phyloP scores from a whole-genome alignment of 2,888 invertebrate genomes.

The Aphodius sticticus region DNA sequence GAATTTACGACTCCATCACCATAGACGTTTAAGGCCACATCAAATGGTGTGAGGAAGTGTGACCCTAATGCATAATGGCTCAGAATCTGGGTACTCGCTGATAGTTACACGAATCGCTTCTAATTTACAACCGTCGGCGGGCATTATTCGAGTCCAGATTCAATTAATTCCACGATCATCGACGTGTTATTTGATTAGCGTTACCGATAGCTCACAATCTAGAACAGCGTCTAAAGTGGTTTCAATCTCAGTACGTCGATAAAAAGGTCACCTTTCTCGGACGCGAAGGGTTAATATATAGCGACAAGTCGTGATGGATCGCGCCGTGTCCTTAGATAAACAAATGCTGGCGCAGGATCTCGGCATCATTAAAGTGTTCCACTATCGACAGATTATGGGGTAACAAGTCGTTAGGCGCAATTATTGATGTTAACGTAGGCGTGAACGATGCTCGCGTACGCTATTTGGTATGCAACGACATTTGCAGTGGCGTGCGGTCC shows the following conservation, averaged over 20 bases:
- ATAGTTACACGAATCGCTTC: not conserved
- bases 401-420: slow-evolving; percentile 52
- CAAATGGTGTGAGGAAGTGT: not conserved
- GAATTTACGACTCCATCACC: too few relatives aligned
- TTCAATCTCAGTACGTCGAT: not conserved
- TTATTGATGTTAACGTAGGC: slow-evolving; percentile 51
- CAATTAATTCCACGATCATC: not conserved
- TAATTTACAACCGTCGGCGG: not conserved
- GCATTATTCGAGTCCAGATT: not conserved
- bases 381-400: slow-evolving; percentile 49
- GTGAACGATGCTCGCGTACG: slow-evolving; percentile 42
- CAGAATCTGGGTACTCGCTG: not conserved
- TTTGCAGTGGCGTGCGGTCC: too few relatives aligned
- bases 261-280: slow-evolving; percentile 9
- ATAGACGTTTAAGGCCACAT: not conserved
- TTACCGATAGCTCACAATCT: not conserved
- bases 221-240: not conserved
- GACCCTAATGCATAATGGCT: not conserved
- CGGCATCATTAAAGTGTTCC: slow-evolving; percentile 47
- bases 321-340: slow-evolving; percentile 35
- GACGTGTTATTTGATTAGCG: not conserved
- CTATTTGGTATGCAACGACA: slow-evolving; percentile 43
- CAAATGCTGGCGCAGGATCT: slow-evolving; percentile 32
- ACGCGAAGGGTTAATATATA: slow-evolving; percentile 36
- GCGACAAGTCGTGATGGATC: slow-evolving; percentile 42